Conservation (phyloP, 2,888 invertebrate species). For the Andrena minutula region DNA sequence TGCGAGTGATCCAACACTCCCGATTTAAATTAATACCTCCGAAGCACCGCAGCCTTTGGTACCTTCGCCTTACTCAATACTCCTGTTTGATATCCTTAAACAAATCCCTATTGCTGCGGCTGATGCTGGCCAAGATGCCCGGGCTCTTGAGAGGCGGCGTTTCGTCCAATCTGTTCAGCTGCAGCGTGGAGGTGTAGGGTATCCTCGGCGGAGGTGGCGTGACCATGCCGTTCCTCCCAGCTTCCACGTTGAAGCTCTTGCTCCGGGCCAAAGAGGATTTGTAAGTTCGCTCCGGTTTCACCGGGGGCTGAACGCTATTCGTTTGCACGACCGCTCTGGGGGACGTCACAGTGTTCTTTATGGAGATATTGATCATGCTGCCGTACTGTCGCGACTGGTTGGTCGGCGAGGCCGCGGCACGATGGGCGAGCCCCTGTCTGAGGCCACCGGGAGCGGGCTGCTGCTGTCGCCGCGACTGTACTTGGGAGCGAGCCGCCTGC, state of each 20-base stretch:
- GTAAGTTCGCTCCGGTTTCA: conserved; percentile 89
- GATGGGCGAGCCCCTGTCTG: conserved; percentile 18
- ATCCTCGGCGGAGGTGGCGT: conserved; percentile 78
- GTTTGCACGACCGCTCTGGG: conserved; percentile 59
- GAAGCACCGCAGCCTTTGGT: not conserved
- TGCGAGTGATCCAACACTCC: not conserved
- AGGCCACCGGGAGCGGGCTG: not conserved
- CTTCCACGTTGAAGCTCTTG: conserved; percentile 94
- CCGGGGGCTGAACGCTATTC: conserved; percentile 81
- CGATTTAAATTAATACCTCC: not conserved
- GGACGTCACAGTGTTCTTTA: conserved; percentile 85
- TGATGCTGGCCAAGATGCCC: conserved; percentile 94
- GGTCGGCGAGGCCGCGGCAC: conserved; percentile 21
- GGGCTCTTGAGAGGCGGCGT: conserved; percentile 93
- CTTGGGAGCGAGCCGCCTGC: conserved; percentile 79
- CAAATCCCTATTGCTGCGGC: conserved; percentile 92
- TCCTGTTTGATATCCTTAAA: conserved; percentile 86
- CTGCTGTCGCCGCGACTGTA: conserved; percentile 37
- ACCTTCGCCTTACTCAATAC: conserved; percentile 38
- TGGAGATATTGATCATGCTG: conserved; percentile 88
- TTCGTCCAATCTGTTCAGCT: conserved; percentile 90
- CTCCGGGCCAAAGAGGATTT: conserved; percentile 90
- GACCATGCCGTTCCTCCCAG: conserved; percentile 84
- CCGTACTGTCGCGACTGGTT: conserved; percentile 76
- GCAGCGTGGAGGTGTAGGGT: conserved; percentile 92